phyloP scores from a whole-genome alignment of 2,888 invertebrate genomes.

The Horisme vitalbata region DNA sequence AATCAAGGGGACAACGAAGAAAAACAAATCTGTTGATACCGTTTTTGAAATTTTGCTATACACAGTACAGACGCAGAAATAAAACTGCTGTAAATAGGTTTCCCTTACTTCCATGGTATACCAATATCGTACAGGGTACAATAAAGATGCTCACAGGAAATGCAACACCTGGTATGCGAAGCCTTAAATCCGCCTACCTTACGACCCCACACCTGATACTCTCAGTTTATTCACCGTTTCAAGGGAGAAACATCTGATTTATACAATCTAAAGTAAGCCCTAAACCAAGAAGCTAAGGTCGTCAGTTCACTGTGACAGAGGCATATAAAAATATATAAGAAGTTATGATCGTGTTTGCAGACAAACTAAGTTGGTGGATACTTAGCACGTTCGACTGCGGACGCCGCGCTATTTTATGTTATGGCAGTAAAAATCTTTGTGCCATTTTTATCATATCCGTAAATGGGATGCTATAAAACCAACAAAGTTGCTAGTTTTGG shows the following conservation, averaged over 20 bases:
- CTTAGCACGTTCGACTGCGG: constrained; percentile 30
- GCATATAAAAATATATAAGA: constrained; percentile 21
- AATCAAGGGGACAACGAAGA: too few relatives aligned
- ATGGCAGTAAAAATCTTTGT: constrained; percentile 28
- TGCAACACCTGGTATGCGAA: constrained; percentile 52
- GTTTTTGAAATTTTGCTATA: too few relatives aligned
- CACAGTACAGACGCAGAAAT: too few relatives aligned
- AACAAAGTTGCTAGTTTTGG: constrained; percentile 20
- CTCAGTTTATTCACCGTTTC: constrained; percentile 38
- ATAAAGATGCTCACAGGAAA: constrained; percentile 41
- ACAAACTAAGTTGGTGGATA: constrained; percentile 29
- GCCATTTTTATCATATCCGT: constrained; percentile 24
- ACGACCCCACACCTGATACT: constrained; percentile 50
- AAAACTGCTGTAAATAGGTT: too few relatives aligned
- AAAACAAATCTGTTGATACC: too few relatives aligned
- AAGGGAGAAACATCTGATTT: constrained; percentile 12
- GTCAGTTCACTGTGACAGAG: constrained; percentile 5
- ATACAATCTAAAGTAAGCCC: constrained; percentile 14
- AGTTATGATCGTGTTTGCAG: constrained; percentile 29
- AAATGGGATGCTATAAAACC: constrained; percentile 22
- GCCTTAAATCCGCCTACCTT: constrained; percentile 53
- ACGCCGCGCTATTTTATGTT: constrained; percentile 25
- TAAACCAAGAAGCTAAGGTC: constrained; percentile 17
- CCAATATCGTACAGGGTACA: too few relatives aligned
- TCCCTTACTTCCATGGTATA: too few relatives aligned